A percentile compares a stretch with the other conserved stretches of the same genome.
Conservation (phyloP, 2,888 invertebrate genomes). For the Lepidochrysops patricia region DNA sequence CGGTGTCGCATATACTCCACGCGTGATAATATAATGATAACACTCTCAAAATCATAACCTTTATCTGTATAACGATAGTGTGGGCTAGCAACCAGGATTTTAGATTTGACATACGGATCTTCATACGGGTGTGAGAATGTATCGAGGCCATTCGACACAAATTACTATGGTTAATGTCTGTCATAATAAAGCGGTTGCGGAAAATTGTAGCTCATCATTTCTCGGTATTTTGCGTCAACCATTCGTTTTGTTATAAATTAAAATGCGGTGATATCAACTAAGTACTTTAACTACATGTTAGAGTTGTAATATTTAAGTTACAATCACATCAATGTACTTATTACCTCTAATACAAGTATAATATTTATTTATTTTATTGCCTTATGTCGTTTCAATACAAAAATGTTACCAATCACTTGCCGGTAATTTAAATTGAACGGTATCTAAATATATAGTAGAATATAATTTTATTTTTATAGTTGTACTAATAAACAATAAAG, state of each 20-base stretch:
- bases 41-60: constrained; percentile 13
- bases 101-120: not conserved
- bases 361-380: too few species aligned
- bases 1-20: not conserved
- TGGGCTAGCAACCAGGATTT: not conserved
- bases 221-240: not conserved
- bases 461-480: too few species aligned
- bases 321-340: too few species aligned
- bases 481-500: too few species aligned
- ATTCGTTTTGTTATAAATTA: not conserved
- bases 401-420: too few species aligned
- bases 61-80: constrained; percentile 13
- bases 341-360: too few species aligned
- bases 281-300: too few species aligned
- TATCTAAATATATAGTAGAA: too few species aligned
- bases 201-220: not conserved
- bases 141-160: not conserved
- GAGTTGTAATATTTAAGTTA: too few species aligned
- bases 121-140: not conserved
- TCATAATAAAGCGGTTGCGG: not conserved
- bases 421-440: too few species aligned
- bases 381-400: too few species aligned
- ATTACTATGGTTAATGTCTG: not conserved
- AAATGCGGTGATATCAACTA: not conserved
- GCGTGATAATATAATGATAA: constrained; percentile 1